These are phyloP conservation scores for Hippoglossus hippoglossus DNA, from an alignment of 2,797 vertebrate species.

Conservation along the genomic window DNA sequence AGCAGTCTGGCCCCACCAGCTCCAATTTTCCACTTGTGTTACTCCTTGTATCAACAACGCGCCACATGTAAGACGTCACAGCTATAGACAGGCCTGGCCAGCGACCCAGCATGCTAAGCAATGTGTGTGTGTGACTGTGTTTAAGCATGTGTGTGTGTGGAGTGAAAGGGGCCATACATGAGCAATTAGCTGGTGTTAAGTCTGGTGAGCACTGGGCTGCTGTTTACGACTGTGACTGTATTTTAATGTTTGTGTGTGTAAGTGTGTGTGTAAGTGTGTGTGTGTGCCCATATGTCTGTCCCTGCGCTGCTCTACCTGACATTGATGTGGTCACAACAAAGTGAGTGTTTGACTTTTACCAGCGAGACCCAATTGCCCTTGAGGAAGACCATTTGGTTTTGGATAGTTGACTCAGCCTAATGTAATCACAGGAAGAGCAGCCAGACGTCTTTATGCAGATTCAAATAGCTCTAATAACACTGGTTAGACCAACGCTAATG, in stretches of 20 bases:
- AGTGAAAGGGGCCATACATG: conserved; percentile 77
- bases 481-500: conserved; percentile 49
- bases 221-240: conserved; percentile 62
- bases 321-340: conserved; percentile 67
- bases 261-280: conserved; percentile 6
- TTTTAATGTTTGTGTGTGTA: conserved; percentile 39
- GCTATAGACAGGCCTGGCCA: conserved; percentile 65
- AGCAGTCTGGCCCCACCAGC: conserved; percentile 77
- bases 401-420: conserved; percentile 38
- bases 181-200: conserved; percentile 70
- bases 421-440: conserved; percentile 63
- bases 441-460: conserved; percentile 45
- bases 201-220: conserved; percentile 51
- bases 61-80: conserved; percentile 82
- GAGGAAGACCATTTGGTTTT: conserved; percentile 65
- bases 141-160: conserved; percentile 9
- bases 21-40: conserved; percentile 83
- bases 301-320: conserved; percentile 51
- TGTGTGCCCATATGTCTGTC: conserved; percentile 50
- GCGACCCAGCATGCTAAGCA: conserved; percentile 61
- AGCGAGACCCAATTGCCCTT: conserved; percentile 53
- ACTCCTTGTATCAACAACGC: conserved; percentile 82
- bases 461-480: conserved; percentile 44
- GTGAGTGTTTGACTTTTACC: conserved; percentile 62
- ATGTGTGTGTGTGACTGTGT: conserved; percentile 21